Evolutionary conservation across 2,113 vertebrate species (phyloP).

Genomic region (Aldabrachelys gigantea): DNA sequence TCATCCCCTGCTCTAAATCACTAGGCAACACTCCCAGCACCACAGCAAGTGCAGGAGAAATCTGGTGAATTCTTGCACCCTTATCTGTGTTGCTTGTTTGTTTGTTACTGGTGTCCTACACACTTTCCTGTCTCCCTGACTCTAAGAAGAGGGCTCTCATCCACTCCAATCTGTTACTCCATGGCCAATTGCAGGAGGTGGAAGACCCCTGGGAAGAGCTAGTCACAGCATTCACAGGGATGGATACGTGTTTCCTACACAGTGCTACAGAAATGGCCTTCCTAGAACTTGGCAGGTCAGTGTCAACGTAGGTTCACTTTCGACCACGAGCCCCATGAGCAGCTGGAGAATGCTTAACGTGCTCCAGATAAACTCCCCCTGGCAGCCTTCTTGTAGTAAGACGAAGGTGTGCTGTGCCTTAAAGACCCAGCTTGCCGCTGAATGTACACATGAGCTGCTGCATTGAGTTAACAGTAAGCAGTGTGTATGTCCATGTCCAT

Average conservation of each 20-base stretch:
- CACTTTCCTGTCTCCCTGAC: not conserved
- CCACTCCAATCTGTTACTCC: not conserved
- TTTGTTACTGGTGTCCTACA: not conserved
- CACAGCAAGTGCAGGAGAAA: not conserved
- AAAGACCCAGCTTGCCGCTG: not conserved
- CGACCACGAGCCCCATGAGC: not conserved
- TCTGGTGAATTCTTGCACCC: not conserved
- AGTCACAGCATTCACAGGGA: not conserved
- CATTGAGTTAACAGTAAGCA: fast-evolving
- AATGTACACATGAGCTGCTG: not conserved
- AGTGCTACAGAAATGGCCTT: not conserved
- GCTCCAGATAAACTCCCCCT: fast-evolving
- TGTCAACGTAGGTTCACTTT: not conserved
- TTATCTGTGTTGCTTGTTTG: not conserved
- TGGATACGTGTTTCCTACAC: not conserved
- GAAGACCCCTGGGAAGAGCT: not conserved
- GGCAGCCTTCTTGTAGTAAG: not conserved
- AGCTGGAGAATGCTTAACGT: not conserved
- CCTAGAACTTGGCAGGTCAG: not conserved
- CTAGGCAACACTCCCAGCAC: not conserved
- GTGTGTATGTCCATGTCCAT: not conserved
- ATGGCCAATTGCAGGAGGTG: not conserved
- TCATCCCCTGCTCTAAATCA: not conserved
- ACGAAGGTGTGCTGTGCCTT: not conserved
- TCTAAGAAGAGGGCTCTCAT: not conserved